Percentiles rank a stretch among this genome's conserved stretches.
These are phyloP conservation scores for Sminthurides bifidus DNA, from an alignment of 1,140 invertebrate genomes.

Conservation along the genomic window DNA sequence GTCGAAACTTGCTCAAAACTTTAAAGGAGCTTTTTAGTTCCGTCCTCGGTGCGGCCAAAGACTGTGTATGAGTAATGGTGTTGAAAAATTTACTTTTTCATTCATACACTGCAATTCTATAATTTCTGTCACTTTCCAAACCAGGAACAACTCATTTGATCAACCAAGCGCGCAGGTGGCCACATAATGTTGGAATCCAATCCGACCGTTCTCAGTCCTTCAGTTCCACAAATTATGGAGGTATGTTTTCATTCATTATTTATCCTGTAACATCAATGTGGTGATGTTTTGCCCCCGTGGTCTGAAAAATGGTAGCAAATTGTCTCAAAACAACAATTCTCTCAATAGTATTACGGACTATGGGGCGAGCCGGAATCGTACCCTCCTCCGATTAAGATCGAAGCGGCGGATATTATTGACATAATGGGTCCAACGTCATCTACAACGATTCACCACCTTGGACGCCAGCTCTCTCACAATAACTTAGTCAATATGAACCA, in stretches of 20 bases:
- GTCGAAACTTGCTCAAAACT: too few species aligned
- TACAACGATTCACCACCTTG: conserved; percentile 10
- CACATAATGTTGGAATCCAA: conserved; percentile 3
- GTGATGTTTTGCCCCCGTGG: background rate
- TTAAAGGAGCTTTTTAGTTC: too few species aligned
- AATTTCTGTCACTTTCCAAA: too few species aligned
- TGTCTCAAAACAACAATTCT: background rate
- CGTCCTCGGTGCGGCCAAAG: too few species aligned
- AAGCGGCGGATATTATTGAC: conserved; percentile 26
- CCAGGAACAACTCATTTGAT: too few species aligned
- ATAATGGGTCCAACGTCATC: conserved; percentile 6
- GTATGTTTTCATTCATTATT: background rate
- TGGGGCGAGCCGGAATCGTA: conserved; percentile 25
- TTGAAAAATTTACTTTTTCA: too few species aligned
- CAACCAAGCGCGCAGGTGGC: too few species aligned
- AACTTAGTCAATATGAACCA: too few species aligned
- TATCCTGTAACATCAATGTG: background rate
- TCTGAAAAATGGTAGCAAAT: background rate
- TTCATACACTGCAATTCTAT: too few species aligned
- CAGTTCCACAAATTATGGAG: conserved; percentile 5
- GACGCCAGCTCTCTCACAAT: background rate
- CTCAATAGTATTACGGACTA: conserved; percentile 18
- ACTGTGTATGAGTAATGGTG: too few species aligned
- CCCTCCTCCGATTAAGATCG: conserved; percentile 16
- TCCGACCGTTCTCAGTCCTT: background rate